Evolutionary conservation across 2,888 invertebrate genomes (phyloP).

Genomic region (Drosophila helvetica): DNA sequence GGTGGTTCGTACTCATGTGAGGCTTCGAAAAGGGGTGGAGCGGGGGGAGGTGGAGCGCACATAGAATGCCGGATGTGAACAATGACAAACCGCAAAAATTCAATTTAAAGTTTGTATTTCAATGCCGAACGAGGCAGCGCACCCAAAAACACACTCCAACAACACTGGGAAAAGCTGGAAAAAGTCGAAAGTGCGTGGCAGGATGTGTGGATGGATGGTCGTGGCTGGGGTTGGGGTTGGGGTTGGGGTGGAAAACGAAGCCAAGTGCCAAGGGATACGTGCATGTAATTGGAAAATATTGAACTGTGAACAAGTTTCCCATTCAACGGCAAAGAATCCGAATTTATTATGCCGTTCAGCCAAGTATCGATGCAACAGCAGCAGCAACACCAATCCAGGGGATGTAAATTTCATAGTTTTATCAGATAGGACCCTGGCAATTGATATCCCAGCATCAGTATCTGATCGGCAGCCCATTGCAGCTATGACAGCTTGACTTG

Average conservation of each 20-base stretch:
- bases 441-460: slow-evolving; percentile 14
- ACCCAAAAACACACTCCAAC: slow-evolving; percentile 9
- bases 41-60: slow-evolving; percentile 8
- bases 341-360: slow-evolving; percentile 58
- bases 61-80: slow-evolving; percentile 57
- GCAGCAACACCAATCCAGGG: slow-evolving; percentile 5
- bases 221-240: background rate
- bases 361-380: slow-evolving; percentile 24
- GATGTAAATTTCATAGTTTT: slow-evolving; percentile 17
- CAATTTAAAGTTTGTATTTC: slow-evolving; percentile 77
- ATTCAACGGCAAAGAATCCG: slow-evolving; percentile 39
- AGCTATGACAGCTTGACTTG: background rate
- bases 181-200: slow-evolving; percentile 19
- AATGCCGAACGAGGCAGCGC: slow-evolving; percentile 56
- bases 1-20: too few species aligned
- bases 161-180: slow-evolving; percentile 13
- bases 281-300: slow-evolving; percentile 75
- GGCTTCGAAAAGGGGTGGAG: too few species aligned
- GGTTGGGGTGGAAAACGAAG: slow-evolving; percentile 1
- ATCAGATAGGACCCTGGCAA: slow-evolving; percentile 1
- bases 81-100: slow-evolving; percentile 77
- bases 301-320: slow-evolving; percentile 50
- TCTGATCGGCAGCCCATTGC: background rate
- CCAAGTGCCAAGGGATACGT: slow-evolving; percentile 50
- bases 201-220: background rate